A percentile compares a stretch with the other conserved stretches of the same genome.
Conservation (phyloP, 2,113 vertebrate species). For the Thalassoma bifasciatum region DNA sequence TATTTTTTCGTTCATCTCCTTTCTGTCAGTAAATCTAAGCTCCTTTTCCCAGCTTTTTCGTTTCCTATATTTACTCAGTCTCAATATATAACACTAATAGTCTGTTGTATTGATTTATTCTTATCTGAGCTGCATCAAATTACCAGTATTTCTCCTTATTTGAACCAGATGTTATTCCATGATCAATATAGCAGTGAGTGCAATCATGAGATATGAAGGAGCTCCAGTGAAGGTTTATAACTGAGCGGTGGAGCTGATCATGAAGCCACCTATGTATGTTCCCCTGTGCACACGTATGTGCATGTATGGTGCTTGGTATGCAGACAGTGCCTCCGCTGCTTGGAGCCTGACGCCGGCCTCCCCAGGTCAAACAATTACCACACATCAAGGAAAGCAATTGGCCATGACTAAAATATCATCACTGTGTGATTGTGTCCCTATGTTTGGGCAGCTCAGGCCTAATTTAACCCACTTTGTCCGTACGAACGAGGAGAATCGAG, state of each 20-base stretch:
- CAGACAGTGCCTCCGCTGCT: conserved; percentile 41
- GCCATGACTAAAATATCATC: conserved; percentile 81
- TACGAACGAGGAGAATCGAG: conserved; percentile 73
- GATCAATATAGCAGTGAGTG: conserved; percentile 48
- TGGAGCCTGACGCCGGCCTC: conserved; percentile 52
- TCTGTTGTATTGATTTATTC: conserved; percentile 23
- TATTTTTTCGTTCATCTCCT: too few relatives aligned
- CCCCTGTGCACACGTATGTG: conserved; percentile 18
- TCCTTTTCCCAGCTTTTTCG: too few relatives aligned
- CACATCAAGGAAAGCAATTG: conserved; percentile 82
- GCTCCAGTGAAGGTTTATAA: conserved; percentile 27
- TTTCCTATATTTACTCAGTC: background rate
- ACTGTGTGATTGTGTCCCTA: conserved; percentile 70
- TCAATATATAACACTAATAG: conserved; percentile 26
- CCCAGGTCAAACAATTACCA: conserved; percentile 82
- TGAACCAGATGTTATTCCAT: conserved; percentile 35
- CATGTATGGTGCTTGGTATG: conserved; percentile 63
- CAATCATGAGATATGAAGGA: conserved; percentile 31
- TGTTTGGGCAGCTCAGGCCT: conserved; percentile 71
- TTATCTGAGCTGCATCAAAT: conserved; percentile 36
- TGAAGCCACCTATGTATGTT: conserved; percentile 15
- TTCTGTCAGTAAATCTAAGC: too few relatives aligned
- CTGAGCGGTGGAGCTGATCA: background rate
- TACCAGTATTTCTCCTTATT: conserved; percentile 52
- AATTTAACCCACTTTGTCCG: conserved; percentile 81